Base-by-base conservation (phyloP, 1,140 invertebrate species). In the Neomicropteryx cornuta region DNA sequence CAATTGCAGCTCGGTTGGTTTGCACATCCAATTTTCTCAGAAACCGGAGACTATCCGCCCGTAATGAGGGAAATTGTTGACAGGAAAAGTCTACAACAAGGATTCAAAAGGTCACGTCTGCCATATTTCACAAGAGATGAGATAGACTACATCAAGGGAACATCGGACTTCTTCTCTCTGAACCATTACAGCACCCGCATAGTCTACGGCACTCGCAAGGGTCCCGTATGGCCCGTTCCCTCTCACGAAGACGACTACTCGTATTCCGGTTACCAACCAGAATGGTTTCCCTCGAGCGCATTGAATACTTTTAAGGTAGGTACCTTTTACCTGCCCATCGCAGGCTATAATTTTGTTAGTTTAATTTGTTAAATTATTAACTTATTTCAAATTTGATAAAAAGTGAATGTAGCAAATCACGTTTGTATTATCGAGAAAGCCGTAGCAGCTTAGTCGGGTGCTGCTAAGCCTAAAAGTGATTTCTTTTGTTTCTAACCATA, bases 1-100 rank as follows among this genome's bases (percentile, higher is more conserved):
- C n/a, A n/a, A 19, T 62, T 66, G 29, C 48, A 75, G 71, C 59
- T 70, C 24, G 80, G 80, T 10, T 79, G 76, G 76, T 71, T 70
- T 36, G 66, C 72, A 0, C 56, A 81, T 50, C 75, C 76, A 13
- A 72, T 81, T 38, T 73, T 72, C 55, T 68, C 68, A 0, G 33
- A 52, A 35, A 41, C 55, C 0, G 79, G 80, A 0, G 73, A 80
- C 49, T 83, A 81, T 54, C 76, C 79, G 1, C 42, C 50, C 16
- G 38, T 73, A 0, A 75, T 82, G 72, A 66, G 71, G 34, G 47
- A 57, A 10, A 51, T 62, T 23, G 59, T 80, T 34, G 69, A 52
- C 30, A 49, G 41, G 3, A 76, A 71, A 36, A 80, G 74, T 48
- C 53, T 43, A 18, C 43, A 50, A 4, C 70, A 79, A 48, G 66